Conservation (phyloP, 2,888 invertebrate species). For the Nemapogon koenigi region DNA sequence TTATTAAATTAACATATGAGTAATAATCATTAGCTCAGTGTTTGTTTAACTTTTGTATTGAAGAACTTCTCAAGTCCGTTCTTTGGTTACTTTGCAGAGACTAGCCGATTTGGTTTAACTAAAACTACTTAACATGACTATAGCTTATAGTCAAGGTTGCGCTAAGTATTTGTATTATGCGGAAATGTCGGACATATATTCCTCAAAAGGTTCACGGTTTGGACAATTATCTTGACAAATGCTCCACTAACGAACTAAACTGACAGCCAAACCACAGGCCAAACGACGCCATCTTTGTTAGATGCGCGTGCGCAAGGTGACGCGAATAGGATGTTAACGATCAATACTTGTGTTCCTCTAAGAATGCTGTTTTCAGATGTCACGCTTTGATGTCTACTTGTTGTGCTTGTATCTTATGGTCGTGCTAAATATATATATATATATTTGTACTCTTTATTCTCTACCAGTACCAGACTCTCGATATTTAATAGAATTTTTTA, state of each 20-base stretch:
- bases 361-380: slow-evolving; percentile 23
- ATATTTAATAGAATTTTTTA: too few relatives aligned
- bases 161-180: slow-evolving; percentile 27
- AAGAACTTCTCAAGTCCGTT: background rate
- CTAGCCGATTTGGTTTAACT: slow-evolving; percentile 29
- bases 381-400: slow-evolving; percentile 32
- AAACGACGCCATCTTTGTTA: background rate
- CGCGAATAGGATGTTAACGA: slow-evolving; percentile 46
- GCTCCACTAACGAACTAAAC: slow-evolving; percentile 44
- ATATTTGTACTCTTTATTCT: too few relatives aligned
- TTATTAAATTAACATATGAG: slow-evolving; percentile 3
- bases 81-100: slow-evolving; percentile 26
- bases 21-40: slow-evolving; percentile 3
- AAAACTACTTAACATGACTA: slow-evolving; percentile 22
- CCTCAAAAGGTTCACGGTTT: slow-evolving; percentile 36
- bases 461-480: too few relatives aligned
- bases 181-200: slow-evolving; percentile 43
- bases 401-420: too few relatives aligned
- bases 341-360: too few relatives aligned
- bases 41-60: slow-evolving; percentile 2
- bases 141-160: slow-evolving; percentile 44
- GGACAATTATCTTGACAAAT: slow-evolving; percentile 57
- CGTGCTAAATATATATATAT: too few relatives aligned
- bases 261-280: slow-evolving; percentile 20
- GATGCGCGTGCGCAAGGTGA: slow-evolving; percentile 35